phyloP scores from a whole-genome alignment of 2,888 invertebrate species.

The Rambutsinella grinnellia region DNA sequence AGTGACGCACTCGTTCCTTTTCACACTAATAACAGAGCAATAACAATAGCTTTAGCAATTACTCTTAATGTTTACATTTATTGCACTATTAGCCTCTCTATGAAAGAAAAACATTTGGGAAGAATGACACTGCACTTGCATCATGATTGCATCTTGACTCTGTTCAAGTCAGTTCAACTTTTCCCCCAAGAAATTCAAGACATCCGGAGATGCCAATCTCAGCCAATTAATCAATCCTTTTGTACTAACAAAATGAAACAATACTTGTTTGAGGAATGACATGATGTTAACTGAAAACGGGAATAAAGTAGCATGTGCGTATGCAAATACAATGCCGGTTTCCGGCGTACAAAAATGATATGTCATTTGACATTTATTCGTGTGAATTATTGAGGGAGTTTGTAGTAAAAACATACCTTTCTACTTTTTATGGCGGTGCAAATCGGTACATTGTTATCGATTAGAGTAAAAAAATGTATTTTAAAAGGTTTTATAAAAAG shows the following conservation, averaged over 20 bases:
- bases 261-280: not conserved
- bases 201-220: slow-evolving; percentile 18
- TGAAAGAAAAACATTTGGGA: slow-evolving; percentile 6
- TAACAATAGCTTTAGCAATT: slow-evolving; percentile 8
- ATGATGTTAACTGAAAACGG: not conserved
- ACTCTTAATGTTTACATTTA: slow-evolving; percentile 26
- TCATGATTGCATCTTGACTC: not conserved
- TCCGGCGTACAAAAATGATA: not conserved
- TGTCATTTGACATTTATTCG: not conserved
- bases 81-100: slow-evolving; percentile 7
- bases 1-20: not conserved
- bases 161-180: not conserved
- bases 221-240: slow-evolving; percentile 37
- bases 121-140: not conserved
- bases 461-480: too few species aligned
- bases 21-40: not conserved
- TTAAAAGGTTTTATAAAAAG: not conserved
- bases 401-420: not conserved
- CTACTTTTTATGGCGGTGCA: not conserved
- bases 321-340: not conserved
- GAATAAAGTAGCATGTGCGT: not conserved
- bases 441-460: too few species aligned
- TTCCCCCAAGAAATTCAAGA: not conserved
- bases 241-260: too few species aligned
- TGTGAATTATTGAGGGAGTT: not conserved